Conservation (phyloP, 2,888 invertebrate species). For the Agonopterix alstromeriana region DNA sequence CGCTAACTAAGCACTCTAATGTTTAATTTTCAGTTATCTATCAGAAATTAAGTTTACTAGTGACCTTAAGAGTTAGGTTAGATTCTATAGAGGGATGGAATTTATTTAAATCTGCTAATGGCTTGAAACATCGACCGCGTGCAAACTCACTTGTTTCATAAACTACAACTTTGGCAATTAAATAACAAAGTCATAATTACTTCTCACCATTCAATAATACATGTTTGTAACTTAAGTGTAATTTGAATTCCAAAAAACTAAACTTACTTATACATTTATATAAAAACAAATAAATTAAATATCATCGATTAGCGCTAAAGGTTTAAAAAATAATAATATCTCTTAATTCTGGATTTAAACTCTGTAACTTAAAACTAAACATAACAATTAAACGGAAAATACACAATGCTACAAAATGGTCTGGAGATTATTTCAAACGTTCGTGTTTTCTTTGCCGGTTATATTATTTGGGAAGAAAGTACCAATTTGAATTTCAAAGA, state of each 20-base stretch:
- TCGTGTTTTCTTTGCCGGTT: slow-evolving; percentile 12
- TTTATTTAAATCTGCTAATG: not conserved
- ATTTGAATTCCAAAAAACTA: slow-evolving; percentile 6
- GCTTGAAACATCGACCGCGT: not conserved
- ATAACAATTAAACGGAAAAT: slow-evolving; percentile 56
- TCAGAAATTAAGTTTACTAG: slow-evolving; percentile 10
- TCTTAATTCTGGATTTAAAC: slow-evolving; percentile 66
- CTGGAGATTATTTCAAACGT: slow-evolving; percentile 18
- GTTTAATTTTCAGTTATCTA: slow-evolving; percentile 5
- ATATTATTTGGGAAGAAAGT: slow-evolving; percentile 6
- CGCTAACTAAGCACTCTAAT: slow-evolving; percentile 61
- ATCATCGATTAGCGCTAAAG: slow-evolving; percentile 37
- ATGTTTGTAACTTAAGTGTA: slow-evolving; percentile 11
- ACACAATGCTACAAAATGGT: slow-evolving; percentile 33
- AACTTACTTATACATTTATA: slow-evolving; percentile 22
- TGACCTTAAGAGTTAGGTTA: slow-evolving; percentile 11
- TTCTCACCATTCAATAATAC: slow-evolving; percentile 17
- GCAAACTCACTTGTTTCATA: slow-evolving; percentile 13
- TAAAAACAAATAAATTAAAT: slow-evolving; percentile 63
- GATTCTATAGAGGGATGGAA: slow-evolving; percentile 18
- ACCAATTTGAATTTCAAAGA: no score
- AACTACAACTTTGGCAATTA: slow-evolving; percentile 35
- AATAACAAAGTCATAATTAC: slow-evolving; percentile 19
- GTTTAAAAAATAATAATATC: slow-evolving; percentile 64
- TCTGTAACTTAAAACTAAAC: slow-evolving; percentile 62